These are phyloP conservation scores for Marisa cornuarietis DNA, from an alignment of 1,140 invertebrate genomes.

Conservation along the genomic window DNA sequence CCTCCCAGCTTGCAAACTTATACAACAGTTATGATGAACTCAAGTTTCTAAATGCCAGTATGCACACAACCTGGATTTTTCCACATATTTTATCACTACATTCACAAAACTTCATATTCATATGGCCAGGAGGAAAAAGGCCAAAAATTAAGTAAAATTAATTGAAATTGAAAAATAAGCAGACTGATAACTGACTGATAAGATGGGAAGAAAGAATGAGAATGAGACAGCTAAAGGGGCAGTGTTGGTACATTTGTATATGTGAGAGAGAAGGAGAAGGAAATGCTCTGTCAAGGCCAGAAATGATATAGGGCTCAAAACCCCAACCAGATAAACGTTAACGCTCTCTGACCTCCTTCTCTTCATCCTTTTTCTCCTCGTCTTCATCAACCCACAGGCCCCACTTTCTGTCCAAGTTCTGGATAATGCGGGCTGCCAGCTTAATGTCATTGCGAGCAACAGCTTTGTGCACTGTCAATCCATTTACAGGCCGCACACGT, in stretches of 20 bases:
- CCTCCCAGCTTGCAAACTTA: too few species aligned
- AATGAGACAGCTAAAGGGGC: too few species aligned
- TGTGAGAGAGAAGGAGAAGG: not conserved
- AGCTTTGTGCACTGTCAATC: conserved; percentile 86
- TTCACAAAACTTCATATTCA: too few species aligned
- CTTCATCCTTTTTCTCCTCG: conserved; percentile 63
- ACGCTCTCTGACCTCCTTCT: conserved; percentile 46
- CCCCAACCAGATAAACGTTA: not conserved
- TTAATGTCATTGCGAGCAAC: conserved; percentile 93
- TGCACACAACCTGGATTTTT: too few species aligned
- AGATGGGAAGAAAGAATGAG: not conserved
- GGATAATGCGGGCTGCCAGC: conserved; percentile 92
- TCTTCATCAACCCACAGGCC: conserved; percentile 78
- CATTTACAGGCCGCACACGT: conserved; percentile 90
- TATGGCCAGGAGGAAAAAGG: too few species aligned
- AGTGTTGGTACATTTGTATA: too few species aligned
- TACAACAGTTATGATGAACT: too few species aligned
- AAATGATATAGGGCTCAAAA: not conserved
- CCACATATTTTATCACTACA: too few species aligned
- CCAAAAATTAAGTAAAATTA: too few species aligned
- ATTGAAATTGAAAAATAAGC: too few species aligned
- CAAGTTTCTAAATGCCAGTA: too few species aligned
- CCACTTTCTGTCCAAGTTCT: conserved; percentile 88
- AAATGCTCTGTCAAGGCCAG: not conserved
- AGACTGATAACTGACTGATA: too few species aligned